Base-by-base conservation (phyloP, 1,140 invertebrate genomes). In the Trichomalopsis sarcophagae region DNA sequence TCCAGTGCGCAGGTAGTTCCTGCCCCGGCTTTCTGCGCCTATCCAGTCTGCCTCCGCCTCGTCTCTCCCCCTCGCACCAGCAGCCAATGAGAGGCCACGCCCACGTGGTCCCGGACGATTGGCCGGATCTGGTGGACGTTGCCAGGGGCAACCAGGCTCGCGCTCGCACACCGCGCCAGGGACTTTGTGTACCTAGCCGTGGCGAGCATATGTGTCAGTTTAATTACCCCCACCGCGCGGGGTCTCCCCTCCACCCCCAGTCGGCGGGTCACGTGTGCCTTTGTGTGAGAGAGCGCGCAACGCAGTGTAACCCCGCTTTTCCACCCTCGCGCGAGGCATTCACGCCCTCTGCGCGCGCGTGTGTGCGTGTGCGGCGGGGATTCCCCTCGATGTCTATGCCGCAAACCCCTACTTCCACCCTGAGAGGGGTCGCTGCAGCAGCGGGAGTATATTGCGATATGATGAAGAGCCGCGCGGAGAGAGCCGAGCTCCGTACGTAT, bases 61-160 rank as follows among this genome's bases (percentile, higher is more conserved):
- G 40, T 47, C 44, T 75, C 69, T 44, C 69, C 76, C 47, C 77
- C 74, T 69, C 17, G 76, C 55, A 40, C 30, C 9, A 73, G 68
- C 86, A 84, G 89, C 91, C 91, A 91, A 92, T 90, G 90, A 90
- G 74, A 91, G 75, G 88, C 91, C 92, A 91, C 92, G 92, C 92
- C 92, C 86, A 86, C 87, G 21, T 86, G 86, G 82, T 80, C 86
- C 36, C 77, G 78, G 84, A 85, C 90, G 91, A 93, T 92, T 92
- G 90, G 92, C 92, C 90, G 83, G 91, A 92, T 92, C 91, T 90
- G 81, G 89, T 91, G 88, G 89, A 87, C 87, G 92, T 93, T 88
- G 86, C 89, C 89, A 88, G 89, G 91, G 90, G 90, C 83, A 87
- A 93, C 91, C 89, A 14, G 44, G 50, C 27, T 17, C 33, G 9